A percentile compares a stretch with the other conserved stretches of the same genome.
Conservation (phyloP, 2,888 invertebrate genomes). For the Meghimatium bilineatum region DNA sequence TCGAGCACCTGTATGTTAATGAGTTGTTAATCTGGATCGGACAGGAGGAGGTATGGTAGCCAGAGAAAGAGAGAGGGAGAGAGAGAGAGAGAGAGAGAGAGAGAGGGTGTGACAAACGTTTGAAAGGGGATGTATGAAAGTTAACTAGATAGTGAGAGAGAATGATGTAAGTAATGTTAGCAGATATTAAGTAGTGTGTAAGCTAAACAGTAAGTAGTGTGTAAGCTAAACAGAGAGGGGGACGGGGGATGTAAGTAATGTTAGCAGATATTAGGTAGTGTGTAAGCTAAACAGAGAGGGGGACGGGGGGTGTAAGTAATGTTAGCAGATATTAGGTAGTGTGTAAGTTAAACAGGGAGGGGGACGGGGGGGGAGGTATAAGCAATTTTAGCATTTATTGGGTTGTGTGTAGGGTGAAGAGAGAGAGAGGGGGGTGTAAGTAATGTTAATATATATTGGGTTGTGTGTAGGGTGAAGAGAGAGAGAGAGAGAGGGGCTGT, state of each 20-base stretch:
- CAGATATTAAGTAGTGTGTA: background rate
- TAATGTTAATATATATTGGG: background rate
- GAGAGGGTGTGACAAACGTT: no score
- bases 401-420: no score
- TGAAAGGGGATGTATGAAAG: no score
- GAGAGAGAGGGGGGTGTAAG: background rate
- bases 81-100: slow-evolving; percentile 11
- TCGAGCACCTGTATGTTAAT: slow-evolving; percentile 53
- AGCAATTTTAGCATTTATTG: background rate
- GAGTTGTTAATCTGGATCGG: slow-evolving; percentile 38
- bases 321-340: background rate
- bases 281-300: no score
- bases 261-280: background rate
- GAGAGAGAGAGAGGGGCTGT: slow-evolving; percentile 16
- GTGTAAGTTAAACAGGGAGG: no score
- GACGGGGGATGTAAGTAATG: background rate
- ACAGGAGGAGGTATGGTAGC: background rate
- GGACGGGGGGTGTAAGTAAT: background rate
- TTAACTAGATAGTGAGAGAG: slow-evolving; percentile 21
- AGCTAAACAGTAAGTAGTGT: no score
- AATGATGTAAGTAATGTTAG: no score
- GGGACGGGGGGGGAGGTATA: background rate
- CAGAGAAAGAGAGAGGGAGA: background rate
- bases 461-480: no score
- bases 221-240: no score